A percentile compares a stretch with the other conserved stretches of the same genome.
Conservation (phyloP, 1,140 invertebrate species). For the Tetramorium parvispinum region DNA sequence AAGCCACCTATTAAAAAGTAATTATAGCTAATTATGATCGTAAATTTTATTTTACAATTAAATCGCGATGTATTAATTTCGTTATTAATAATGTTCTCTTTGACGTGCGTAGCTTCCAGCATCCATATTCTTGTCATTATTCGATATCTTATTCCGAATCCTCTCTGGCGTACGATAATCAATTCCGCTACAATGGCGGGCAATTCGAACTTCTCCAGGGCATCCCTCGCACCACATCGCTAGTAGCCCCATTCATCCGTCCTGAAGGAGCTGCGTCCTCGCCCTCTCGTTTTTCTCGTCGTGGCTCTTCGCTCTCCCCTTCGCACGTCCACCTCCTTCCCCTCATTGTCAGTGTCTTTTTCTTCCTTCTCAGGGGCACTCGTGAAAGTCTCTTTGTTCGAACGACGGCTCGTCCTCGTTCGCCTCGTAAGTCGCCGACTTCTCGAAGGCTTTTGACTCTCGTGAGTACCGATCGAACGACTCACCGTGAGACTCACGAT, state of each 20-base stretch:
- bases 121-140: not conserved
- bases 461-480: constrained; percentile 61
- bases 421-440: constrained; percentile 62
- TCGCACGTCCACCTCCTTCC: constrained; percentile 38
- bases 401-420: constrained; percentile 61
- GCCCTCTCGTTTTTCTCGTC: constrained; percentile 60
- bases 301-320: constrained; percentile 53
- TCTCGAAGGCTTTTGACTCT: constrained; percentile 63
- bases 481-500: constrained; percentile 62
- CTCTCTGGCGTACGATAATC: constrained; percentile 34
- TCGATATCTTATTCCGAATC: constrained; percentile 38
- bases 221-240: constrained; percentile 47
- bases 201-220: constrained; percentile 48
- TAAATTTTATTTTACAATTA: not conserved
- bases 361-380: constrained; percentile 52
- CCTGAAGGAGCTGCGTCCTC: constrained; percentile 42
- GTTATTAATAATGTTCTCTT: not conserved
- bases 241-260: constrained; percentile 57
- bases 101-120: not conserved
- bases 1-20: not conserved
- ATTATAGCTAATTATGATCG: not conserved
- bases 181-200: constrained; percentile 53
- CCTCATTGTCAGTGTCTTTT: constrained; percentile 47
- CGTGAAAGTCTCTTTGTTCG: constrained; percentile 62
- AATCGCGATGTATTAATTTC: not conserved